Evolutionary conservation across 2,888 invertebrate genomes (phyloP).

Genomic region (Aethes cnicana): DNA sequence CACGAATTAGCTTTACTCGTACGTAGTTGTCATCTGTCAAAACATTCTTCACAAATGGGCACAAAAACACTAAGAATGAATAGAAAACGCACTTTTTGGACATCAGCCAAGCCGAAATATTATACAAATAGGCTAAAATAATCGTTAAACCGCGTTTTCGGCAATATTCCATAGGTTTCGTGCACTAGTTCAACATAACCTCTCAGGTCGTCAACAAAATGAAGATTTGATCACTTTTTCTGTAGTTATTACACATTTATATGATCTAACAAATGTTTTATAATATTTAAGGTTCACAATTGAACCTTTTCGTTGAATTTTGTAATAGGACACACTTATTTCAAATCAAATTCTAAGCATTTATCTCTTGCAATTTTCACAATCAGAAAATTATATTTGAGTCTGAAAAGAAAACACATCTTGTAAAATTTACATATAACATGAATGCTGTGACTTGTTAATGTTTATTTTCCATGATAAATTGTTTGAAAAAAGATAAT

Average conservation of each 20-base stretch:
- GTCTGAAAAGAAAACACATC: no score
- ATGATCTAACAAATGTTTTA: not conserved
- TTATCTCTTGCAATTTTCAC: no score
- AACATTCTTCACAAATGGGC: slow-evolving; percentile 76
- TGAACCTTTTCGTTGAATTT: no score
- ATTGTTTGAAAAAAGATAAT: no score
- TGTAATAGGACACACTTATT: no score
- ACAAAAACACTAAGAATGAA: slow-evolving; percentile 61
- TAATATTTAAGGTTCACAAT: not conserved
- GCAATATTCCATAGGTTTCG: slow-evolving; percentile 69
- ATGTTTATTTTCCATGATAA: no score
- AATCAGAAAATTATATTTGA: no score
- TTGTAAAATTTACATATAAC: no score
- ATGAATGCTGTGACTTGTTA: no score
- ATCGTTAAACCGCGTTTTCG: slow-evolving; percentile 50
- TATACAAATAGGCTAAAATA: slow-evolving; percentile 45
- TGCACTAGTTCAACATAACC: slow-evolving; percentile 59
- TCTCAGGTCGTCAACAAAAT: slow-evolving; percentile 43
- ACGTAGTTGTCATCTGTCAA: slow-evolving; percentile 79
- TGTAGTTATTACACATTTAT: not conserved
- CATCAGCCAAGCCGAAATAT: slow-evolving; percentile 38
- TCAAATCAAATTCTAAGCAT: no score
- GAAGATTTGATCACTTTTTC: slow-evolving; percentile 31
- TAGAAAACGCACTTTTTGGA: slow-evolving; percentile 46
- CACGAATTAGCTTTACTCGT: slow-evolving; percentile 54